These are phyloP conservation scores for Fistularia commersonii DNA, from an alignment of 2,797 vertebrate genomes.

Conservation along the genomic window DNA sequence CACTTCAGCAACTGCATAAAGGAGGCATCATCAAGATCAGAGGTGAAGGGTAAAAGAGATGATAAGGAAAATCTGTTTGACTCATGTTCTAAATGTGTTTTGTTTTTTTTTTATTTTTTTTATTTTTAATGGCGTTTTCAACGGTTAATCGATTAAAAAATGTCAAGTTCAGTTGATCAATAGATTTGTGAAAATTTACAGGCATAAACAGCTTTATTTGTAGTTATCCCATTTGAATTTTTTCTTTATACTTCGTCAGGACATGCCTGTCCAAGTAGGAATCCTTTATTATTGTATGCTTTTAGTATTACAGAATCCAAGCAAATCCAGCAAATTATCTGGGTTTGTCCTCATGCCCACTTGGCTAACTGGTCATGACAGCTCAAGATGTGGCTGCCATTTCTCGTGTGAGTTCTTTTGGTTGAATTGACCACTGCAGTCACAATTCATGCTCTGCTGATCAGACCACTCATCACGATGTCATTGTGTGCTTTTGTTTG, in stretches of 20 bases:
- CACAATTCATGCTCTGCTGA: conserved; percentile 42
- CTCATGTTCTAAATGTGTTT: too few species aligned
- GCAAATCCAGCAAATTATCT: conserved; percentile 30
- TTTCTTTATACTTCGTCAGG: conserved; percentile 5
- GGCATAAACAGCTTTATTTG: too few species aligned
- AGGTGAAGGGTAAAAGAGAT: conserved; percentile 13
- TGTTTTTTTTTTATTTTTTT: too few species aligned
- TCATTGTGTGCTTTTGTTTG: conserved; percentile 20
- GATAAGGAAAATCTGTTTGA: conserved; percentile 4
- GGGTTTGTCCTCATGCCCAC: conserved; percentile 35
- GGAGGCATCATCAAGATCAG: conserved; percentile 41
- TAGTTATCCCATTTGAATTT: not conserved
- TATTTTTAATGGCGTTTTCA: too few species aligned
- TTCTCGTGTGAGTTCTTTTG: conserved; percentile 48
- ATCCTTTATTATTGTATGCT: conserved; percentile 10
- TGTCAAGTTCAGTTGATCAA: too few species aligned
- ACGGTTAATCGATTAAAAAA: too few species aligned
- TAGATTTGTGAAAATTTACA: too few species aligned
- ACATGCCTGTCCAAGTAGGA: conserved; percentile 2
- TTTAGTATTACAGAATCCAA: conserved; percentile 32
- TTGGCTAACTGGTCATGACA: conserved; percentile 66
- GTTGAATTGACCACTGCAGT: conserved; percentile 36
- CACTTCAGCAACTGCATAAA: conserved; percentile 53
- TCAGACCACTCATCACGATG: conserved; percentile 18
- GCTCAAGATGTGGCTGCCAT: conserved; percentile 58